phyloP scores from a whole-genome alignment of 2,888 invertebrate species.

The Homarus gammarus region DNA sequence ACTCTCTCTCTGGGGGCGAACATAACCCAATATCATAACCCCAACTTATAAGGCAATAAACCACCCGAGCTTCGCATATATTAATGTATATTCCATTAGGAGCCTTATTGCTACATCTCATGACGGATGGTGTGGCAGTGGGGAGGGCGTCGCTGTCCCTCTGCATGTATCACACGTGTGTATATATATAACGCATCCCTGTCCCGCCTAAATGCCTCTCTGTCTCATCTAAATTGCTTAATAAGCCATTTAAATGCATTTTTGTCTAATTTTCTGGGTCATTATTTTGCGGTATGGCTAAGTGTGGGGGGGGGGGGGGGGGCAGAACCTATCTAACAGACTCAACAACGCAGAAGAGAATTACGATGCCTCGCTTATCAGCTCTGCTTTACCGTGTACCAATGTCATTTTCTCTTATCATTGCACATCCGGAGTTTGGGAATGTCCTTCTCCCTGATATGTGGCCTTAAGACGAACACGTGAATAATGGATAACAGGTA shows the following conservation, averaged over 20 bases:
- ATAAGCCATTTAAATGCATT: background rate
- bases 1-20: background rate
- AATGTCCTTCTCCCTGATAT: too few species aligned
- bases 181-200: background rate
- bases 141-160: background rate
- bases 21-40: background rate
- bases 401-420: background rate
- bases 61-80: background rate
- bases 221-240: background rate
- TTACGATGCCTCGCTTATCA: background rate
- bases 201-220: background rate
- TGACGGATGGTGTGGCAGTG: background rate
- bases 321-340: background rate
- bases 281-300: background rate
- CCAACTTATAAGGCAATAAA: background rate
- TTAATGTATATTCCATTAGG: slow-evolving; percentile 1
- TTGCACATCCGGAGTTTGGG: too few species aligned
- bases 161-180: background rate
- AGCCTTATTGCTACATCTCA: background rate
- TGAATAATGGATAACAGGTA: too few species aligned
- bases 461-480: too few species aligned
- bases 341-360: background rate
- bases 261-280: background rate
- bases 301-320: too few species aligned
- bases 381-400: background rate